Base-by-base conservation (phyloP, 1,140 invertebrate genomes). In the Andrena cerasifolii region DNA sequence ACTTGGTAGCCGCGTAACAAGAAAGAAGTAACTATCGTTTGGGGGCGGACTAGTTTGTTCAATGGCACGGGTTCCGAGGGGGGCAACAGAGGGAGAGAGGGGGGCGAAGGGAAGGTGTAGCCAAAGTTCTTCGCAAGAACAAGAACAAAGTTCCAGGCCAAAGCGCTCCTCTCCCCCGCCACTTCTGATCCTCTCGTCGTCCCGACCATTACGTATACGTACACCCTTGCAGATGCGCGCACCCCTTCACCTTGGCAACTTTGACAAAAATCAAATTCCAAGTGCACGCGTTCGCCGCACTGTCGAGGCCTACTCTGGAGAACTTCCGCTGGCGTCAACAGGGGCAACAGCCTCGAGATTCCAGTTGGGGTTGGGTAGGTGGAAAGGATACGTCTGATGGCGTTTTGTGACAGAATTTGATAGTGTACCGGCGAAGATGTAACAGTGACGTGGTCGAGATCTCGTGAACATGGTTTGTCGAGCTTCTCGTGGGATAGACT, bases 11-110 rank as follows among this genome's bases (percentile, higher is more conserved):
- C 86, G 85, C 84, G 84, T 88, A 88, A 90, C 88, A 89, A 91
- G 89, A 91, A 91, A 91, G 90, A 92, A 91, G 90, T 91, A 91
- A 91, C 89, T 91, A 90, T 91, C 89, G 89, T 90, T 87, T n/a
- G n/a, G 88, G 86, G 86, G 87, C 88, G 83, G 89, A 91, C 90
- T 92, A 92, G 90, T 92, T 90, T 90, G 91, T 91, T 92, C 90
- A 92, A 92, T 92, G 89, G 91, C 89, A 91, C 86, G 89, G 80
- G 65, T 47, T 26, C 26, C n/a, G 65, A 56, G 31, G 14, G 77
- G 40, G 45, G 33, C 16, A 65, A 49, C 47, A 76, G 53, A 51
- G 26, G 16, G 71, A 53, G 31, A 43, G 51, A 12, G 65, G 58
- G 51, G 24, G 72, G 78, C 58, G 70, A 61, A 26, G 59, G 65